Base-by-base conservation (phyloP, 2,113 vertebrate species). In the Garra rufa region DNA sequence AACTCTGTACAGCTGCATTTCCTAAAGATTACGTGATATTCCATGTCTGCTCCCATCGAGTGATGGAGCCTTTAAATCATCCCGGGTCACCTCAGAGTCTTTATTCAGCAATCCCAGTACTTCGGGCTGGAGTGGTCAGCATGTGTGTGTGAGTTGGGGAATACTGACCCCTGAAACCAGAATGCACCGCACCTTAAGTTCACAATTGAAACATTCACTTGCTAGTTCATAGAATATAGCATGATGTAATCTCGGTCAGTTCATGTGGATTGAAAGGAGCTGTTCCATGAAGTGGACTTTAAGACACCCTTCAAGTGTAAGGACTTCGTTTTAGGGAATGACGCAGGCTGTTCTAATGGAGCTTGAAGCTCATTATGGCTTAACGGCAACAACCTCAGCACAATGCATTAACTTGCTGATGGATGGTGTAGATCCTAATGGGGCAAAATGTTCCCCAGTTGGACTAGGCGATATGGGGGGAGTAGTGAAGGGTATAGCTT, bases 341-440 rank as follows among this genome's bases (percentile, higher is more conserved):
- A 89, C 75, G 43, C 48, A n/a, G 84, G 89, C 91, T 85, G 86
- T 85, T 87, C 86, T 93, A 89, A 91, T 91, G 91, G 83, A 82
- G 87, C 84, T 91, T 90, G 88, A 89, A 88, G 83, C 82, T 86
- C 84, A 85, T 87, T 90, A 86, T 89, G 90, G 91, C 90, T 93
- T 92, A 89, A 89, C 89, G 17, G 50, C n/a, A 24, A 59, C 28
- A 85, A 87, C 85, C 88, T 85, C 86, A 55, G 65, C 80, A 44
- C 83, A 90, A 81, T 86, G 87, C 86, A 85, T 89, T 89, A 90
- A 89, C 85, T 24, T 74, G 73, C 44, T 87, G 84, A 86, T 86
- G 85, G 67, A 88, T 83, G 30, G 83, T 28, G 81, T 77, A 7
- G 89, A 88, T 87, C 19, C 83, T 82, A 63, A 76, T 28, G 78